phyloP scores from a whole-genome alignment of 2,113 vertebrate genomes.

The Cygnus buccinator region DNA sequence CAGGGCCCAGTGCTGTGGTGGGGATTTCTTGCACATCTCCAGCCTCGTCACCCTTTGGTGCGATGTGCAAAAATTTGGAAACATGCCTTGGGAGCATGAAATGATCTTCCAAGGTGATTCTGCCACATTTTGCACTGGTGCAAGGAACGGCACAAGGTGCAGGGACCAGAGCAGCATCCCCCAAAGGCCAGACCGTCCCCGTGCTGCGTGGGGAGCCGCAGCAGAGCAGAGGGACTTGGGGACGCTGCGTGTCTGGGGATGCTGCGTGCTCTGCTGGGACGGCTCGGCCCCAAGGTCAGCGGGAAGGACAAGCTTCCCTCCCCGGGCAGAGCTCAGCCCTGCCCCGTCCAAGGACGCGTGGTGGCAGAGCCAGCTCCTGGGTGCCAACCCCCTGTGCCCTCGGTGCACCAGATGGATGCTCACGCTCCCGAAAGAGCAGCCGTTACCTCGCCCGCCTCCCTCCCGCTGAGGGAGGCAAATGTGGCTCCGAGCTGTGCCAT shows the following conservation, averaged over 20 bases:
- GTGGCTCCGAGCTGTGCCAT: conserved; percentile 10
- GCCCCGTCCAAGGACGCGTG: not conserved
- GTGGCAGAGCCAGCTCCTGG: conserved; percentile 53
- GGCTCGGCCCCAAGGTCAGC: conserved; percentile 36
- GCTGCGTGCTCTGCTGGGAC: not conserved
- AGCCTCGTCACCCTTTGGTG: not conserved
- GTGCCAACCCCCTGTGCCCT: conserved; percentile 61
- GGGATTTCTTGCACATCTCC: not conserved
- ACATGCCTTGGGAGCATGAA: not conserved
- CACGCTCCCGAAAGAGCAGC: not conserved
- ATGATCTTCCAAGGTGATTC: not conserved
- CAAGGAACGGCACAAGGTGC: not conserved
- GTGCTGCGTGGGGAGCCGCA: not conserved
- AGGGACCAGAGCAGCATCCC: not conserved
- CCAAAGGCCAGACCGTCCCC: not conserved
- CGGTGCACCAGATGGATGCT: conserved; percentile 48
- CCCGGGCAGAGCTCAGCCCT: conserved; percentile 8
- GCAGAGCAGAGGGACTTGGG: not conserved
- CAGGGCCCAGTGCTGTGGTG: not conserved
- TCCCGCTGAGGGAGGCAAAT: conserved; percentile 35
- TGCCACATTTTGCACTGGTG: not conserved
- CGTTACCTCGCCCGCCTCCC: conserved; percentile 1
- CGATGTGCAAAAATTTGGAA: not conserved
- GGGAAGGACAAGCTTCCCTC: conserved; percentile 38
- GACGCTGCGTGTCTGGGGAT: not conserved